A percentile compares a stretch with the other conserved stretches of the same genome.
These are phyloP conservation scores for Heliocidaris erythrogramma DNA, from an alignment of 35 echinoderm and acorn worm genomes.

Conservation along the genomic window DNA sequence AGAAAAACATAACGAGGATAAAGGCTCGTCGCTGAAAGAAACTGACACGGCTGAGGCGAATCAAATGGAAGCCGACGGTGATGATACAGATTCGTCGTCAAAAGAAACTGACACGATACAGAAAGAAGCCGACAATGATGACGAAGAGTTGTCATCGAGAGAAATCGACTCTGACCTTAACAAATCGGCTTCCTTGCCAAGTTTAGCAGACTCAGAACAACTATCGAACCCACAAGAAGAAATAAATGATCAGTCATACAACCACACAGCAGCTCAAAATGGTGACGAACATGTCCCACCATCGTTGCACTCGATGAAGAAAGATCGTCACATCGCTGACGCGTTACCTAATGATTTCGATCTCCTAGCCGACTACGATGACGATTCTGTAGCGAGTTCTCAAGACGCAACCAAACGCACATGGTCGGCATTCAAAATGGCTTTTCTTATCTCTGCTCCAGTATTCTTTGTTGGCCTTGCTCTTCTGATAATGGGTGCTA, in stretches of 20 bases:
- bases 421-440: neutral
- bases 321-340: neutral
- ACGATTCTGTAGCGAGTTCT: neutral
- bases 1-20: too few relatives aligned
- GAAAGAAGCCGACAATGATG: neutral
- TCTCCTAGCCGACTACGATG: slow-evolving; percentile 15
- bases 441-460: slow-evolving; percentile 23
- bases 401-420: neutral
- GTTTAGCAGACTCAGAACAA: neutral
- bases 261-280: neutral
- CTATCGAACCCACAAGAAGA: neutral
- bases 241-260: neutral
- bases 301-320: neutral
- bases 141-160: neutral
- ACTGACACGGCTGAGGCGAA: neutral
- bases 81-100: neutral
- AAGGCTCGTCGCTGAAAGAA: neutral
- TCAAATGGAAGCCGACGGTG: neutral
- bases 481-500: neutral
- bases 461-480: slow-evolving; percentile 21
- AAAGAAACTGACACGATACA: neutral
- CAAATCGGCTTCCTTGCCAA: neutral
- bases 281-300: neutral
- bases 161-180: neutral
- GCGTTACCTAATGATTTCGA: neutral